A percentile compares a stretch with the other conserved stretches of the same genome.
Evolutionary conservation across 2,888 invertebrate species (phyloP).

Genomic region (Ichneumoninae sp.): DNA sequence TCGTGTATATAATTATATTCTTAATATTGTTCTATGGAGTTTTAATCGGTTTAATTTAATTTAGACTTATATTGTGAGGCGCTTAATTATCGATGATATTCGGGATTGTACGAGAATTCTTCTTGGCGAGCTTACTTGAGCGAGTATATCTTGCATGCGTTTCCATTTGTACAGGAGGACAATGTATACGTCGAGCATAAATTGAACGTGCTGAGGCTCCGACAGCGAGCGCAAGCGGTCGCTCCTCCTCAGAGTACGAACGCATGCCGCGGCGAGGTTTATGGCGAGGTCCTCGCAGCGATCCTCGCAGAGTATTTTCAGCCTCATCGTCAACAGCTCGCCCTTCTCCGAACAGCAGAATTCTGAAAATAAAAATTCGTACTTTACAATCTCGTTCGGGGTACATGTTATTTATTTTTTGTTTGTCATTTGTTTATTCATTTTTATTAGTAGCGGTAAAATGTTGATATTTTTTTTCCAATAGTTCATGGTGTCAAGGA

Average conservation of each 20-base stretch:
- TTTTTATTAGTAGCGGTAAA: too few relatives aligned
- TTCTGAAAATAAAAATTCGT: conserved; percentile 78
- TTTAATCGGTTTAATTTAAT: neutral
- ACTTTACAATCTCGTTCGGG: neutral
- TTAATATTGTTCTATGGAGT: neutral
- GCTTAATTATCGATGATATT: neutral
- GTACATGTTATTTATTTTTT: too few relatives aligned
- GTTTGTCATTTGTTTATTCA: too few relatives aligned
- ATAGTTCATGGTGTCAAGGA: too few relatives aligned
- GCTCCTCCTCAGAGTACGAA: conserved; percentile 85
- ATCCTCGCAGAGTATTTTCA: conserved; percentile 87
- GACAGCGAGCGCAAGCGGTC: conserved; percentile 81
- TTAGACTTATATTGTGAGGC: neutral
- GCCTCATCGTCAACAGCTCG: conserved; percentile 86
- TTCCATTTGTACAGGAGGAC: conserved; percentile 86
- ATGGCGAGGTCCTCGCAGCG: conserved; percentile 88
- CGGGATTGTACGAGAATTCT: conserved; percentile 3
- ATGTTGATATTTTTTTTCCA: too few relatives aligned
- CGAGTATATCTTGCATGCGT: conserved; percentile 85
- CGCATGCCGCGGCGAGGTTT: conserved; percentile 86
- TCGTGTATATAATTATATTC: neutral
- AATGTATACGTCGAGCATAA: conserved; percentile 87
- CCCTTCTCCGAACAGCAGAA: conserved; percentile 88
- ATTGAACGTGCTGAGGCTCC: conserved; percentile 85
- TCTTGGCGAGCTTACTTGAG: conserved; percentile 82